Evolutionary conservation across 2,888 invertebrate genomes (phyloP).

Genomic region (Colletes collaris): DNA sequence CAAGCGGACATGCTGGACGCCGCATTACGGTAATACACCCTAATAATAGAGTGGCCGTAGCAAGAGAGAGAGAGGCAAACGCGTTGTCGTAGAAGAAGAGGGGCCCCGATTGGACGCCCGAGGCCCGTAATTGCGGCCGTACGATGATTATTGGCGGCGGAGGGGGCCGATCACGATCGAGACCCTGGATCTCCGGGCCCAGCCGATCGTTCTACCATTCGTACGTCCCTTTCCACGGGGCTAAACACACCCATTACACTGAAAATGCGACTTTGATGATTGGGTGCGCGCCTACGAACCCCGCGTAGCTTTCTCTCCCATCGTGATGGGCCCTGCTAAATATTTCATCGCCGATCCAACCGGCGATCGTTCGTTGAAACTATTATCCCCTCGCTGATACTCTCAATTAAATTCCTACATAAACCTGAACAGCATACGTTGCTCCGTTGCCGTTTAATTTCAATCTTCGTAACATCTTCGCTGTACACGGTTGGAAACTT

Average conservation of each 20-base stretch:
- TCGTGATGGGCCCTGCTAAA: constrained; percentile 35
- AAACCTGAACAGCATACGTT: no score
- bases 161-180: constrained; percentile 76
- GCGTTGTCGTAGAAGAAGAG: constrained; percentile 40
- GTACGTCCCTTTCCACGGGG: constrained; percentile 54
- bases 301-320: constrained; percentile 33
- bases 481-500: neutral
- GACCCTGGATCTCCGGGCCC: constrained; percentile 58
- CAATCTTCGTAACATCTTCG: no score
- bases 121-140: constrained; percentile 79
- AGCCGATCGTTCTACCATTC: constrained; percentile 52
- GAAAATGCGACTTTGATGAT: constrained; percentile 83
- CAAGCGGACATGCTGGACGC: constrained; percentile 69
- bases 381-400: no score
- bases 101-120: constrained; percentile 76
- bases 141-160: constrained; percentile 80
- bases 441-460: no score
- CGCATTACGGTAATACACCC: constrained; percentile 81
- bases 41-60: constrained; percentile 79
- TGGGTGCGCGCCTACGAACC: constrained; percentile 70
- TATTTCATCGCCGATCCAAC: constrained; percentile 43
- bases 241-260: constrained; percentile 81
- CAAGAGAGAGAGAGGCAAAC: constrained; percentile 22
- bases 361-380: constrained; percentile 23
- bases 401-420: no score